Evolutionary conservation across 2,797 vertebrate genomes (phyloP).

Genomic region (Meriones psammophilus): DNA sequence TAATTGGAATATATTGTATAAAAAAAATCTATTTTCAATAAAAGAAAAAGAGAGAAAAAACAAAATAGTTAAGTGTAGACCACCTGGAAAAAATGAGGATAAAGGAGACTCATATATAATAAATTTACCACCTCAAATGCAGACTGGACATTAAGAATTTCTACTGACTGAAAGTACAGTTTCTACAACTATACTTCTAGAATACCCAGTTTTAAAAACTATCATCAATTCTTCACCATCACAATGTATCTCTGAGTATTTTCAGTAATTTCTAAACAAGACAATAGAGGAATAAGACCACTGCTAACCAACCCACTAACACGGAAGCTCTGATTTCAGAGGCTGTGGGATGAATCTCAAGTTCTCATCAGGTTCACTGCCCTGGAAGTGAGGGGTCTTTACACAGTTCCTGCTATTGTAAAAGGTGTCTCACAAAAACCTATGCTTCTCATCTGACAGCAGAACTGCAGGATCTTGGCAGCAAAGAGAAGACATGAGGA

Average conservation of each 20-base stretch:
- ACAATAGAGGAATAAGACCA: background rate
- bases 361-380: conserved; percentile 64
- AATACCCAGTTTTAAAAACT: conserved; percentile 49
- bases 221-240: conserved; percentile 4
- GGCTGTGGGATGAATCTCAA: conserved; percentile 64
- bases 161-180: background rate
- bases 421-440: conserved; percentile 63
- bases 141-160: background rate
- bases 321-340: conserved; percentile 50
- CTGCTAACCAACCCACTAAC: conserved; percentile 16
- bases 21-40: background rate
- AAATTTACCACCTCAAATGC: conserved; percentile 2
- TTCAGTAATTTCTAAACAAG: background rate
- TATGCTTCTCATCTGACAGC: conserved; percentile 66
- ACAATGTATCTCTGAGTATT: conserved; percentile 58
- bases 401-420: conserved; percentile 61
- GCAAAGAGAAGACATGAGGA: background rate
- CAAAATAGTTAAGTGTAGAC: background rate
- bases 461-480: conserved; percentile 61
- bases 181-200: background rate
- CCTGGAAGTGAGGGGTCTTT: conserved; percentile 66
- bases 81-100: background rate
- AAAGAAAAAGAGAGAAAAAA: background rate
- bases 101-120: background rate
- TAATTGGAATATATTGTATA: background rate